Evolutionary conservation across 1,140 invertebrate genomes (phyloP), one percentile per base, ranked within the genome.

Genomic region (Drosophila auraria): DNA sequence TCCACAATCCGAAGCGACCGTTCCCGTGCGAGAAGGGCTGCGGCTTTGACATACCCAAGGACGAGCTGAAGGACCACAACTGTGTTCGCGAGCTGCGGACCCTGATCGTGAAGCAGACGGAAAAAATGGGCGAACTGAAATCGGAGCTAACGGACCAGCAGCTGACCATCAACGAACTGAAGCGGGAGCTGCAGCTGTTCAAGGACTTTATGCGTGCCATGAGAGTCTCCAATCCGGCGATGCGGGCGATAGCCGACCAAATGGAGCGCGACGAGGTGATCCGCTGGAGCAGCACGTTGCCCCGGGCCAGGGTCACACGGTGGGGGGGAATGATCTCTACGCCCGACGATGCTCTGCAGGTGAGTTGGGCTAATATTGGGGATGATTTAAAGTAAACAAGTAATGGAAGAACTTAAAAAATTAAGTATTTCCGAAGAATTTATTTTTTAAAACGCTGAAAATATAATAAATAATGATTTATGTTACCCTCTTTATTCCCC

Each of bases 61-160:
- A 99, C 94, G 98, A 99, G 93, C 92, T 99, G 1, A 97, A 97
- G 40, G 97, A 98, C 81, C 98, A 99, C 91, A 99, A 99, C 91
- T 99, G 98, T 93, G 96, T 99, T 7, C 94, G 96, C 74, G 98
- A 99, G 93, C 93, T 99, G 3, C 94, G 98, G 59, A 95, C 95
- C 9, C 92, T 98, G n/a, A 96, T 99, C 60, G 95, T 97, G 53
- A 96, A 96, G 27, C 97, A 98, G 91, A 96, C 98, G 74, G 96
- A 96, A 63, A 98, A 98, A 93, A 94, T 99, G 27, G 95, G 95
- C 17, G 97, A 98, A 72, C 96, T 97, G 89, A 97, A 98, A 87
- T 95, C 97, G 68, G 97, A 98, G 89, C 93, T 98, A 17, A 95
- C 95, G 17, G 97, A 98, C 91, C 96, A 98, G 80, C 96, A 97